Conservation (phyloP, 2,113 vertebrate species). For the Zosterops lateralis region DNA sequence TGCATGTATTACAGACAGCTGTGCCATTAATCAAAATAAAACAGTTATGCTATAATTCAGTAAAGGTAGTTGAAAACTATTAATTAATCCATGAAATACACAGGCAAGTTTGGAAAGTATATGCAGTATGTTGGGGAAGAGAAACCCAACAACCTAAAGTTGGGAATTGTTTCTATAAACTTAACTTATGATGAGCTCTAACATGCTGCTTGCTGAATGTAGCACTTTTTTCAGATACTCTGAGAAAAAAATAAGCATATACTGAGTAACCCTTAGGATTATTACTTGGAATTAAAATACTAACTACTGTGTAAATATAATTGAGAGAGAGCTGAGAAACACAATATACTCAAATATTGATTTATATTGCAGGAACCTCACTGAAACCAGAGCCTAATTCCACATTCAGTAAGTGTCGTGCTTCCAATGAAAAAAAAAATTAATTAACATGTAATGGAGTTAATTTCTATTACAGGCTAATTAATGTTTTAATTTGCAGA, state of each 20-base stretch:
- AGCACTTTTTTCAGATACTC: background rate
- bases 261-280: background rate
- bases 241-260: background rate
- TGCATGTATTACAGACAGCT: background rate
- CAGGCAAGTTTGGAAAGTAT: background rate
- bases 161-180: background rate
- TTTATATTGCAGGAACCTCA: slow-evolving; percentile 76
- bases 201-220: background rate
- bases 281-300: background rate
- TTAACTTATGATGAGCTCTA: background rate
- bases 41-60: background rate
- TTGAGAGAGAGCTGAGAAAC: background rate
- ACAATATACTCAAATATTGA: background rate
- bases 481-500: slow-evolving; percentile 65
- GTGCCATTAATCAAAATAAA: background rate
- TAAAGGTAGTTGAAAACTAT: background rate
- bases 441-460: background rate
- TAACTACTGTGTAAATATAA: background rate
- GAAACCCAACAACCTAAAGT: background rate
- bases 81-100: background rate
- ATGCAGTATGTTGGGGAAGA: background rate
- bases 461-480: background rate
- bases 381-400: slow-evolving; percentile 81
- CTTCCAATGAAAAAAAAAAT: background rate
- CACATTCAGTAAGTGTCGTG: slow-evolving; percentile 51